Base-by-base conservation (phyloP, 64 coral and sea anemone species). In the Trachythela sp. region DNA sequence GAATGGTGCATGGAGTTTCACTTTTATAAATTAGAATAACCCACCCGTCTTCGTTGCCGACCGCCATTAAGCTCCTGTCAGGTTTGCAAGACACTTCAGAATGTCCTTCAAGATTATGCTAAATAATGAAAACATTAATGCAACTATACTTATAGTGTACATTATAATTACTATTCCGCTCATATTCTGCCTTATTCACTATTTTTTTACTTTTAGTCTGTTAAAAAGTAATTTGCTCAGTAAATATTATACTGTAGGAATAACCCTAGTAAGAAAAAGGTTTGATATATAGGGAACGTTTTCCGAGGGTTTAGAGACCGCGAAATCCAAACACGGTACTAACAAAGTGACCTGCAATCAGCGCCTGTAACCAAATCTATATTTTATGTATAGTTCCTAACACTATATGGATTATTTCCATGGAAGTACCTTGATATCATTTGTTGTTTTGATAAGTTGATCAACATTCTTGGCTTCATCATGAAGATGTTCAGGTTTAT, bases 401-500 rank as follows among this genome's bases (percentile, higher is more conserved):
- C n/a, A n/a, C n/a, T n/a, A n/a, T n/a, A n/a, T n/a, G n/a, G 42
- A 45, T 6, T 45, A 45, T 45, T 45, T 45, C 42, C 11, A 45
- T 45, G 11, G 4, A 45, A 45, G 42, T 80, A 80, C 75, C 75
- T 80, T 35, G 4, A 80, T 39, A 37, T 80, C 35, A 80, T 80
- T 80, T 30, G 75, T 80, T 80, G 75, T 39, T 80, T 80, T 80
- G 31, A 80, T 39, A 37, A 80, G 33, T 80, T 80, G 7, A 80
- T 80, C 30, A 15, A 80, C 15, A 36, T 80, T 39, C 75, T 35
- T 80, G 2, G 75, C 75, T 14, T 37, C 75, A 80, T 80, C 75
- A 36, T 80, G 31, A 35, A 80, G 75, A 39, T 80, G 20, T 36
- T 80, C 75, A 2, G 75, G 75, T 80, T 36, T 80, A 39, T 80